These are phyloP conservation scores for Thereva unica DNA, from an alignment of 2,888 invertebrate species.

Conservation along the genomic window DNA sequence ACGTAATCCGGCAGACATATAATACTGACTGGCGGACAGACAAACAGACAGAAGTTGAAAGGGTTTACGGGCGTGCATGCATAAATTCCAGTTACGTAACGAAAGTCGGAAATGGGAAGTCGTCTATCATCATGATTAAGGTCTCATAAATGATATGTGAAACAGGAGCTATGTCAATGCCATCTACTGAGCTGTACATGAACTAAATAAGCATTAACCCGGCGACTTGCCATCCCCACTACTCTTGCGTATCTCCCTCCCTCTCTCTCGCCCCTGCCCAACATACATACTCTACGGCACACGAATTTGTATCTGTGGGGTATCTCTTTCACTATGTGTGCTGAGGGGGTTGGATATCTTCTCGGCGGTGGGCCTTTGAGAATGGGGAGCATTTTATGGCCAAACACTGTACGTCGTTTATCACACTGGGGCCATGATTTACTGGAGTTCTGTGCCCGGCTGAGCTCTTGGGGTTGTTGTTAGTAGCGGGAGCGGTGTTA, in stretches of 20 bases:
- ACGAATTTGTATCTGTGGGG: constrained; percentile 27
- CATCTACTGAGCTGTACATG: constrained; percentile 36
- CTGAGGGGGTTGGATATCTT: no score
- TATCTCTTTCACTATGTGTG: no score
- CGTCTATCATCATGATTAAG: constrained; percentile 40
- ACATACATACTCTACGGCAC: constrained; percentile 14
- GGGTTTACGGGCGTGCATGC: constrained; percentile 32
- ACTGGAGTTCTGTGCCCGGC: constrained; percentile 37
- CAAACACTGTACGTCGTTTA: constrained; percentile 39
- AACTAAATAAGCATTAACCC: constrained; percentile 34
- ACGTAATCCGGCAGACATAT: constrained; percentile 18
- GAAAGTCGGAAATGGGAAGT: constrained; percentile 37
- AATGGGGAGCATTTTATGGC: constrained; percentile 35
- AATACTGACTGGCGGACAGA: constrained; percentile 22
- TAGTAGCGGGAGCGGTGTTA: constrained; percentile 4
- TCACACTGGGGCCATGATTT: constrained; percentile 41
- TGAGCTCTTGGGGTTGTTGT: constrained; percentile 26
- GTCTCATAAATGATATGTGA: constrained; percentile 41
- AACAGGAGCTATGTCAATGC: constrained; percentile 36
- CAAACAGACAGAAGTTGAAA: constrained; percentile 32
- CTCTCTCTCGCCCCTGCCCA: background rate
- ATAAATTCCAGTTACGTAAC: constrained; percentile 34
- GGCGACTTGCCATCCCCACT: constrained; percentile 3
- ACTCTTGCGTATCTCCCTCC: no score
- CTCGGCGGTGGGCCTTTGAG: no score